A percentile compares a stretch with the other conserved stretches of the same genome.
Evolutionary conservation across 2,888 invertebrate species (phyloP).

Genomic region (Eristalis tenax): DNA sequence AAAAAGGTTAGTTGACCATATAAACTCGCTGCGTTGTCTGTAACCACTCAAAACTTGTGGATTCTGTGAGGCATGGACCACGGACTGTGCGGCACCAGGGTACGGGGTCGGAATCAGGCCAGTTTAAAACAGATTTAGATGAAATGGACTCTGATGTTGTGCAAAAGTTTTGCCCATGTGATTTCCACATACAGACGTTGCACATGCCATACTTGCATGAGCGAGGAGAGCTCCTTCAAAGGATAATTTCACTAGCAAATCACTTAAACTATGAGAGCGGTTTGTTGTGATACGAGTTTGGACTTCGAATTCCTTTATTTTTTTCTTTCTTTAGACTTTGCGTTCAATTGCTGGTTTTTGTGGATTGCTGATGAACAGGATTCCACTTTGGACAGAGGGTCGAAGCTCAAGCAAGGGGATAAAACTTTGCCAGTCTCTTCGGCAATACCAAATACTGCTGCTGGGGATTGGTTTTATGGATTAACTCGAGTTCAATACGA

Average conservation of each 20-base stretch:
- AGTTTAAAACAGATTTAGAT: constrained; percentile 45
- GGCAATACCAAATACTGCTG: too few relatives aligned
- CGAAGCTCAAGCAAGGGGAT: neutral
- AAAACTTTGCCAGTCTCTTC: neutral
- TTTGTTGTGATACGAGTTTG: constrained; percentile 10
- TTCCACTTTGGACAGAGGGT: neutral
- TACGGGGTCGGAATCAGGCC: neutral
- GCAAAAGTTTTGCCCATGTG: constrained; percentile 14
- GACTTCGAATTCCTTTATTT: neutral
- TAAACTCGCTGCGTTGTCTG: constrained; percentile 31
- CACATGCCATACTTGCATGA: neutral
- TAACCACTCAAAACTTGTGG: constrained; percentile 47
- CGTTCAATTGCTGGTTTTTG: constrained; percentile 9
- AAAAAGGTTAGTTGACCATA: constrained; percentile 31
- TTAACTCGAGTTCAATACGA: too few relatives aligned
- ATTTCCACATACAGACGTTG: constrained; percentile 11
- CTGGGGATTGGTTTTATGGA: too few relatives aligned
- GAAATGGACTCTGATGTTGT: constrained; percentile 39
- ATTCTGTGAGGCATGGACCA: neutral
- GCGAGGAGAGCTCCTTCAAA: constrained; percentile 14
- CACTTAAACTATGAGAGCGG: constrained; percentile 40
- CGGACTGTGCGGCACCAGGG: neutral
- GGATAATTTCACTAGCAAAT: constrained; percentile 21
- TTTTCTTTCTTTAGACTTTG: neutral
- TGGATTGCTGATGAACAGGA: neutral